Conservation (phyloP, 2,888 invertebrate genomes). For the Andrena fulva region DNA sequence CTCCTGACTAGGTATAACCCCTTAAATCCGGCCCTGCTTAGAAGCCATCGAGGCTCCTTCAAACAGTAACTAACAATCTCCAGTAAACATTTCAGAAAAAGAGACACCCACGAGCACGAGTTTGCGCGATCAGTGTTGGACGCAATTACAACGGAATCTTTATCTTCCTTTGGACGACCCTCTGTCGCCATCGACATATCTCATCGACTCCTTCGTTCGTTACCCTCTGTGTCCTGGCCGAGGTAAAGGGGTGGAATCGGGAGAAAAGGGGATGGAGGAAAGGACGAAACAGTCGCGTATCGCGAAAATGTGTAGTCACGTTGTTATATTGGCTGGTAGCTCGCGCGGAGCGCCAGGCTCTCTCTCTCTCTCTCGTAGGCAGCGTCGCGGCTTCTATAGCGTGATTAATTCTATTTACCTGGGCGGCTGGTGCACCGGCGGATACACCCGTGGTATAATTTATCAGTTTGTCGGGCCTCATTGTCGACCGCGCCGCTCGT, state of each 20-base stretch:
- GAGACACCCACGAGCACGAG: no score
- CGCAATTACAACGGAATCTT: no score
- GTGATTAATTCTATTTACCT: constrained; percentile 80
- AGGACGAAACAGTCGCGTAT: constrained; percentile 24
- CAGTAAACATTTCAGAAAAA: no score
- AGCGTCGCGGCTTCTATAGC: constrained; percentile 66
- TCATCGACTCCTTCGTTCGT: neutral
- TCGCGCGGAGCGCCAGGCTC: constrained; percentile 49
- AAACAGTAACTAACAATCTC: no score
- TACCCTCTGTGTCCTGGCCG: neutral
- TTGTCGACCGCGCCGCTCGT: constrained; percentile 73
- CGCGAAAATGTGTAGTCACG: constrained; percentile 78
- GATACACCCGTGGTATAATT: constrained; percentile 74
- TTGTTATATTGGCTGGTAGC: constrained; percentile 78
- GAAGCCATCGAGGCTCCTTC: no score
- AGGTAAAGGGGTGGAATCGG: neutral
- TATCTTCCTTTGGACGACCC: no score
- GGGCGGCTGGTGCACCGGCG: constrained; percentile 73
- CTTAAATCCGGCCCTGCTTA: no score
- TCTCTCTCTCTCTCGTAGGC: constrained; percentile 33
- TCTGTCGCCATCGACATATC: no score
- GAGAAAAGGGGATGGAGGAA: constrained; percentile 6
- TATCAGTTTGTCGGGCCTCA: constrained; percentile 77
- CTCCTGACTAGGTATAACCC: no score
- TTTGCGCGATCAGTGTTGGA: no score